Percentiles rank a stretch among this genome's conserved stretches.
Evolutionary conservation across 2,797 vertebrate species (phyloP).

Genomic region (Bryconaethiops microstoma): DNA sequence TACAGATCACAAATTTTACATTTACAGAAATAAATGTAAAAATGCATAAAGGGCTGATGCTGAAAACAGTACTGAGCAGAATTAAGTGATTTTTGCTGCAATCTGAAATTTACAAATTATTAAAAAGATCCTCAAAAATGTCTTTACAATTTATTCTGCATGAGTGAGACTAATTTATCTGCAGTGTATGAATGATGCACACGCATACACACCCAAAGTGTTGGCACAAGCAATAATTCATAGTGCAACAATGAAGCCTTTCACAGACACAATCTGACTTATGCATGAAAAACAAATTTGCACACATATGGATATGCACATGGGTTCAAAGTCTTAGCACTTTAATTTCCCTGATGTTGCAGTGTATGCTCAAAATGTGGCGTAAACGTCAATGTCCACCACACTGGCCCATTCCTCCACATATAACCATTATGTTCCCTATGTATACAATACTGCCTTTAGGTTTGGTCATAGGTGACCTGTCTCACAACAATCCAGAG

Average conservation of each 20-base stretch:
- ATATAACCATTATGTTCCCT: slow-evolving; percentile 32
- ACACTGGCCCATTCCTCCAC: slow-evolving; percentile 32
- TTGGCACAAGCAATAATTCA: slow-evolving; percentile 21
- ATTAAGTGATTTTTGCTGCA: not conserved
- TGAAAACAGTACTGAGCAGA: not conserved
- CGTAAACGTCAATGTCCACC: slow-evolving; percentile 45
- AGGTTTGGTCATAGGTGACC: slow-evolving; percentile 39
- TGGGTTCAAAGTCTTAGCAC: slow-evolving; percentile 61
- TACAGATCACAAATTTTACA: too few species aligned
- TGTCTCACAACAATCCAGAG: slow-evolving; percentile 8
- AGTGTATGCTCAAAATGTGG: slow-evolving; percentile 31
- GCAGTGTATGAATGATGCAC: not conserved
- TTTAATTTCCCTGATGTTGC: slow-evolving; percentile 75
- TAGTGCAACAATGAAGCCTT: slow-evolving; percentile 12
- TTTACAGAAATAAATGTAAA: not conserved
- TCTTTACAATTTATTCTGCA: not conserved
- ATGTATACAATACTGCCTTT: slow-evolving; percentile 43
- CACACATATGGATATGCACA: slow-evolving; percentile 36
- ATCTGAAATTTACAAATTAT: not conserved
- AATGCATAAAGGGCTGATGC: not conserved
- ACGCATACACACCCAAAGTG: slow-evolving; percentile 13
- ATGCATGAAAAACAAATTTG: not conserved
- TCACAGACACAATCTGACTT: slow-evolving; percentile 13
- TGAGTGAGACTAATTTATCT: not conserved
- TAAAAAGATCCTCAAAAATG: not conserved